These are phyloP conservation scores for Linyphia triangularis DNA, from an alignment of 2,888 invertebrate species.

Conservation along the genomic window DNA sequence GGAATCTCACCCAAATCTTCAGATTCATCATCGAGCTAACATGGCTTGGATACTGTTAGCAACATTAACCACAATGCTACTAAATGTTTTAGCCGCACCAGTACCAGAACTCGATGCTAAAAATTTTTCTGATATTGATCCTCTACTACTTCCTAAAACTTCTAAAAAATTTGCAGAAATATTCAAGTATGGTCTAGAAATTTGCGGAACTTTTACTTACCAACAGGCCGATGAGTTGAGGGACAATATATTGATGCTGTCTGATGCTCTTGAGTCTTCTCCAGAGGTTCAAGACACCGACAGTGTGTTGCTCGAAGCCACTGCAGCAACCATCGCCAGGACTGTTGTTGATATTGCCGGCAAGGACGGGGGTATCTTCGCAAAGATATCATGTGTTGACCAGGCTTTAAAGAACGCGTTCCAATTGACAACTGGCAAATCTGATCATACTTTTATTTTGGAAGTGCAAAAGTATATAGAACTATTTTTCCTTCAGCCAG, in stretches of 20 bases:
- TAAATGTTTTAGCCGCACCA: not conserved
- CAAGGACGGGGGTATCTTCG: not conserved
- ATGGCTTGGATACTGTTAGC: not conserved
- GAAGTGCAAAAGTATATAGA: constrained; percentile 24
- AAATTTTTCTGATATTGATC: too few species aligned
- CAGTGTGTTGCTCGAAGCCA: not conserved
- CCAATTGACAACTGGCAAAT: not conserved
- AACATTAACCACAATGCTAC: not conserved
- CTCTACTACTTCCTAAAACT: not conserved
- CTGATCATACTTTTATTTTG: constrained; percentile 16
- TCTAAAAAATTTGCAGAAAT: constrained; percentile 22
- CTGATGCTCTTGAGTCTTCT: constrained; percentile 3
- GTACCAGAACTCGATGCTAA: not conserved
- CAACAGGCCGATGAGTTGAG: not conserved
- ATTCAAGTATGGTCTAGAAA: not conserved
- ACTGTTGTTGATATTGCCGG: constrained; percentile 17
- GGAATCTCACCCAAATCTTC: not conserved
- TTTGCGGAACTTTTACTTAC: constrained; percentile 8
- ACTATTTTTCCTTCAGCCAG: not conserved
- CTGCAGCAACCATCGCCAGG: constrained; percentile 24
- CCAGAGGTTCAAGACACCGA: constrained; percentile 10
- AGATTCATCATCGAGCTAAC: not conserved
- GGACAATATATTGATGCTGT: constrained; percentile 3
- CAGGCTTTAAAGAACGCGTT: constrained; percentile 3
- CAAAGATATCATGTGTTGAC: not conserved